Evolutionary conservation across 2,888 invertebrate species (phyloP).

Genomic region (Cactoblastis cactorum): DNA sequence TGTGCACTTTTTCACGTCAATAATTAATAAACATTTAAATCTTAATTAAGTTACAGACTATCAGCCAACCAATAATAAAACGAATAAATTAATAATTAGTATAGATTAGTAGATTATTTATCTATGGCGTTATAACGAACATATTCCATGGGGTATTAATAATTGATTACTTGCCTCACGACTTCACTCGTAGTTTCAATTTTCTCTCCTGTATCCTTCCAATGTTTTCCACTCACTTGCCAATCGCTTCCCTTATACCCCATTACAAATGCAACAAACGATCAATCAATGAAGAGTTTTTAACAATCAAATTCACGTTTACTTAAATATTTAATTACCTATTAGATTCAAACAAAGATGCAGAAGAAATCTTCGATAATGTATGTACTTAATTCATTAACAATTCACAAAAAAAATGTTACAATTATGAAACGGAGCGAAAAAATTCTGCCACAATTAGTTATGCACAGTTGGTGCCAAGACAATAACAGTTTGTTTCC

Average conservation of each 20-base stretch:
- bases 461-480: slow-evolving; percentile 15
- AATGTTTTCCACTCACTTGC: background rate
- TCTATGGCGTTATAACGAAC: no score
- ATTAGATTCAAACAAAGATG: background rate
- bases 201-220: background rate
- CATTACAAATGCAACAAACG: background rate
- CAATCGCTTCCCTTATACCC: background rate
- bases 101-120: background rate
- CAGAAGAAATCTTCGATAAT: background rate
- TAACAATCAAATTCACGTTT: no score
- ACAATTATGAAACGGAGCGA: slow-evolving; percentile 9
- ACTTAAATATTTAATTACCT: background rate
- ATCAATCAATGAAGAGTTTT: background rate
- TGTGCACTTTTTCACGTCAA: no score
- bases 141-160: no score
- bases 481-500: background rate
- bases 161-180: background rate
- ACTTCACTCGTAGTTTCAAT: background rate
- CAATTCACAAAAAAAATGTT: background rate
- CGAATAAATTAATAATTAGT: background rate
- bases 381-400: background rate
- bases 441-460: slow-evolving; percentile 12
- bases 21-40: no score
- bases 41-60: no score
- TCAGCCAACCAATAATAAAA: no score